These are phyloP conservation scores for Casuarius casuarius DNA, from an alignment of 2,113 vertebrate genomes.

Conservation along the genomic window DNA sequence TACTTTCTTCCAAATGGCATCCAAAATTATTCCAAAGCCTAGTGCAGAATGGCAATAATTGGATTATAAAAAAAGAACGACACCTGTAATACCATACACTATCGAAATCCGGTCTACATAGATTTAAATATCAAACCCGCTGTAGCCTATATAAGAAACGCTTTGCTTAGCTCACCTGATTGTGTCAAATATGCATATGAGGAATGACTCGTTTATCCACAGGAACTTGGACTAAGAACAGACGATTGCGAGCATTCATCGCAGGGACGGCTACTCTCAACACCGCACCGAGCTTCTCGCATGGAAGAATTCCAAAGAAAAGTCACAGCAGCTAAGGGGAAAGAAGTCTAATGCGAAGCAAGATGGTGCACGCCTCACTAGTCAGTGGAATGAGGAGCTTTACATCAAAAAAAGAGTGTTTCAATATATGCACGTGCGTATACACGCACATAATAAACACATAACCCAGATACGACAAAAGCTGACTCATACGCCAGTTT, in stretches of 20 bases:
- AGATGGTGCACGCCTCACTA: background rate
- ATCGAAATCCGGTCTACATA: background rate
- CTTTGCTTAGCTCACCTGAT: background rate
- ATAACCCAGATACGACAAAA: background rate
- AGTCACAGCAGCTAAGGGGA: accelerated
- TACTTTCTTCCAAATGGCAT: background rate
- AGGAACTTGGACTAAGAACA: background rate
- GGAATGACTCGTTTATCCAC: background rate
- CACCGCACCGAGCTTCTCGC: background rate
- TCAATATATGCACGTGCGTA: background rate
- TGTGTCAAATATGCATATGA: background rate
- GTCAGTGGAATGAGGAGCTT: background rate
- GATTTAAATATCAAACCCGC: background rate
- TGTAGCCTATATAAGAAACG: background rate
- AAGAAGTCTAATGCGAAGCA: accelerated
- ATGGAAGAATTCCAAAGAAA: background rate
- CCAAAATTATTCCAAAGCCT: background rate
- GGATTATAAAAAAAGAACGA: background rate
- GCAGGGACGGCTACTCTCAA: background rate
- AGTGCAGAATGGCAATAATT: background rate
- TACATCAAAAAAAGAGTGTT: background rate
- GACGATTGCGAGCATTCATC: background rate
- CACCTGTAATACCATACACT: background rate
- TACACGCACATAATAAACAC: background rate
- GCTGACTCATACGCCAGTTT: background rate